A percentile compares a stretch with the other conserved stretches of the same genome.
phyloP scores from a whole-genome alignment of 2,797 vertebrate genomes.

The Amblyraja radiata region DNA sequence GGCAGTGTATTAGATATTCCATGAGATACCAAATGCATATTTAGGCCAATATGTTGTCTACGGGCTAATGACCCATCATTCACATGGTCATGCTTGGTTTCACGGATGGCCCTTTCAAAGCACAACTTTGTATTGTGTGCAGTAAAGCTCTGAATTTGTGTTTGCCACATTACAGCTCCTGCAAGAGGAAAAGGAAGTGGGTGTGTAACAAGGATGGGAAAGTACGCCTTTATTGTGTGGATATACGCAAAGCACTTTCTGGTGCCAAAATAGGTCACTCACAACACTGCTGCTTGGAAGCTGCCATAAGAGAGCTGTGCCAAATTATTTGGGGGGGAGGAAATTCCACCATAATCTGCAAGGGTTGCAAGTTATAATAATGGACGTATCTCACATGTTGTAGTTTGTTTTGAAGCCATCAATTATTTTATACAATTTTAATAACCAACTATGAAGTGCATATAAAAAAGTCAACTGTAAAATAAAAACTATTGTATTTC shows the following conservation, averaged over 20 bases:
- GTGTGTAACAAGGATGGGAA: background rate
- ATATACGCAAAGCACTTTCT: background rate
- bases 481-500: background rate
- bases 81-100: background rate
- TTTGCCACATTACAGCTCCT: background rate
- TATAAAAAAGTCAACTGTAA: background rate
- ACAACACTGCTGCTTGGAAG: background rate
- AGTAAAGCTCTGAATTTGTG: background rate
- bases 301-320: background rate
- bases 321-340: background rate
- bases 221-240: background rate
- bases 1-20: background rate
- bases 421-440: conserved; percentile 12
- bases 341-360: background rate
- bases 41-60: background rate
- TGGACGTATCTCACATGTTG: background rate
- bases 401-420: background rate
- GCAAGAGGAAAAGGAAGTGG: background rate
- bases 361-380: background rate
- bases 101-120: background rate
- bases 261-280: background rate
- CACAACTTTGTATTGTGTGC: background rate
- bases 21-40: background rate
- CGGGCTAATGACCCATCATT: background rate
- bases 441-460: conserved; percentile 10